Conservation (phyloP, 2,113 vertebrate genomes). For the Notothenia coriiceps region DNA sequence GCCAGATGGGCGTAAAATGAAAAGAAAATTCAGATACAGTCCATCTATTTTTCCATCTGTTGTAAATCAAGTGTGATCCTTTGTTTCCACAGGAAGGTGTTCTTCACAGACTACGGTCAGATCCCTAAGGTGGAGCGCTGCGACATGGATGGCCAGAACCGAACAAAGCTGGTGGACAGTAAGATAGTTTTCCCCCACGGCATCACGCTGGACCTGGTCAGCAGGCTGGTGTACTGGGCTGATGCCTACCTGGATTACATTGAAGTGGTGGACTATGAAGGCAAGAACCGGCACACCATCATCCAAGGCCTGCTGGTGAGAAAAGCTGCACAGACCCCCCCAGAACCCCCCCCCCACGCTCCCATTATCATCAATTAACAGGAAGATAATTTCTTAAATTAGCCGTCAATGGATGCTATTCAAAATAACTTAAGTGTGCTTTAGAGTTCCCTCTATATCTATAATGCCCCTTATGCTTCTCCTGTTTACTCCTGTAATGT, state of each 20-base stretch:
- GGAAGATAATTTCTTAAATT: slow-evolving; percentile 1
- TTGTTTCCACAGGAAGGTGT: slow-evolving; percentile 89
- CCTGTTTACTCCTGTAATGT: slow-evolving; percentile 36
- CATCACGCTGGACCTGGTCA: slow-evolving; percentile 96
- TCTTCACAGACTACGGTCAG: slow-evolving; percentile 99
- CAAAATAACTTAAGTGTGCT: background rate
- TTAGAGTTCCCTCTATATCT: slow-evolving; percentile 40
- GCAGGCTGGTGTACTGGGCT: slow-evolving; percentile 95
- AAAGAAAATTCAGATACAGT: background rate
- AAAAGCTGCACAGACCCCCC: background rate
- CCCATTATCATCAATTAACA: slow-evolving; percentile 1
- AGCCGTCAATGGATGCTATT: background rate
- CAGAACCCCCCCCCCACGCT: background rate
- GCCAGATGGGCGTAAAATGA: slow-evolving; percentile 16
- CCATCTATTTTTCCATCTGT: background rate
- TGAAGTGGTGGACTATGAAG: slow-evolving; percentile 97
- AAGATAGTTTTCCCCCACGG: slow-evolving; percentile 98
- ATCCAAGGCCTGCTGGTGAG: slow-evolving; percentile 98
- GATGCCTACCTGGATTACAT: slow-evolving; percentile 99
- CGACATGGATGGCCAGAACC: slow-evolving; percentile 98
- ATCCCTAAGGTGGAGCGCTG: slow-evolving; percentile 98
- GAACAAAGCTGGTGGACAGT: slow-evolving; percentile 97
- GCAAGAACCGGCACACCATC: slow-evolving; percentile 97
- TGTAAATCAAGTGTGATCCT: slow-evolving; percentile 7
- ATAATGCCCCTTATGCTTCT: slow-evolving; percentile 36